These are phyloP conservation scores for Neodiprion virginianus DNA, from an alignment of 1,140 invertebrate species.

Conservation along the genomic window DNA sequence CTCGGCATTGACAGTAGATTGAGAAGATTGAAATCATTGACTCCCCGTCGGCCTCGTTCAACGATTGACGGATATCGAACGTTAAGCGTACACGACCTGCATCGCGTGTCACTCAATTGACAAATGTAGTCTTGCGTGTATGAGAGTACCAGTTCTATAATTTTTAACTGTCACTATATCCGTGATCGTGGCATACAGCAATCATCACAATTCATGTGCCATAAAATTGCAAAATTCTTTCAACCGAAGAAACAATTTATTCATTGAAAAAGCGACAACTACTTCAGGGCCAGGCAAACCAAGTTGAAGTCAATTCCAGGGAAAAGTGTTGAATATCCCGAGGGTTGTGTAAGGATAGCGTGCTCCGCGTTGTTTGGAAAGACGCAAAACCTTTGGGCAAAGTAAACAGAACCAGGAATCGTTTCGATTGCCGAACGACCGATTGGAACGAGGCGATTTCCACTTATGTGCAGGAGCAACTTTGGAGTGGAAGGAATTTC, in stretches of 20 bases:
- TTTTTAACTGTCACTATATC: not conserved
- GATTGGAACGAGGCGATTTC: conserved; percentile 41
- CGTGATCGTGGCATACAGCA: not conserved
- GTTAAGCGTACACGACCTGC: conserved; percentile 4
- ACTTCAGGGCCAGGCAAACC: too few species aligned
- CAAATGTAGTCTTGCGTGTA: not conserved
- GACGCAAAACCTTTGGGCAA: not conserved
- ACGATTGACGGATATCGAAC: conserved; percentile 35
- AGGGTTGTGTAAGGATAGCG: not conserved
- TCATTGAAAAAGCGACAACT: too few species aligned
- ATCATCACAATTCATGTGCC: too few species aligned
- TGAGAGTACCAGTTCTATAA: not conserved
- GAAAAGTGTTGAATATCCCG: too few species aligned
- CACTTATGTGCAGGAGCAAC: conserved; percentile 48
- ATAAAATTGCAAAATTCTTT: too few species aligned
- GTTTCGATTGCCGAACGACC: conserved; percentile 38
- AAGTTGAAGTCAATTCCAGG: too few species aligned
- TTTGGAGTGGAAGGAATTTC: conserved; percentile 49
- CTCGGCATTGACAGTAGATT: conserved; percentile 42
- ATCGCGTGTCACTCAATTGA: not conserved
- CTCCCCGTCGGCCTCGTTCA: conserved; percentile 28
- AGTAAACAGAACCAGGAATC: not conserved
- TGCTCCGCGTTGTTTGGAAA: not conserved
- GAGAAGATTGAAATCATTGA: conserved; percentile 40
- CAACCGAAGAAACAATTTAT: too few species aligned